Evolutionary conservation across 2,797 vertebrate species (phyloP).

Genomic region (Girardinus metallicus): DNA sequence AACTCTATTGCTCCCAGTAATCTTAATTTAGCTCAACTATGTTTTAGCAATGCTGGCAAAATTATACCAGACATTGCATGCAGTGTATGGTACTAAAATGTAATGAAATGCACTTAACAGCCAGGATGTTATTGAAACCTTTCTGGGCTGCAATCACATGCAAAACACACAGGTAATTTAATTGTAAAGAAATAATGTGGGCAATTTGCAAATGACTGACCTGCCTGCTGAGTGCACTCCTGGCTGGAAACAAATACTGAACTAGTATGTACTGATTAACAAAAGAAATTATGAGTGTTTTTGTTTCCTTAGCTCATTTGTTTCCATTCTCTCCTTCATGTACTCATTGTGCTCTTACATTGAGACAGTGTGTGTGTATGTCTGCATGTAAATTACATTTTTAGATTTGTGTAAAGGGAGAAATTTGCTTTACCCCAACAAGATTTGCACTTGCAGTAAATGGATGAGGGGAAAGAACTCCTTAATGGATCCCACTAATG

Average conservation of each 20-base stretch:
- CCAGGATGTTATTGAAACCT: constrained; percentile 7
- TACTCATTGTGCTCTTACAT: background rate
- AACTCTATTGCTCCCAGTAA: constrained; percentile 10
- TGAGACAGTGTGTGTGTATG: background rate
- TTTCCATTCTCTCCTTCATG: background rate
- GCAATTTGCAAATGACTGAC: constrained; percentile 13
- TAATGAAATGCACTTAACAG: constrained; percentile 28
- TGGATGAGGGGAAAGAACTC: constrained; percentile 43
- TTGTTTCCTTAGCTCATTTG: background rate
- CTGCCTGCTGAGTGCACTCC: constrained; percentile 10
- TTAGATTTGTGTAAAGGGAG: constrained; percentile 28
- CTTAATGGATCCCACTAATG: constrained; percentile 71
- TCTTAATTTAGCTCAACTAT: constrained; percentile 10
- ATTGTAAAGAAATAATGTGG: constrained; percentile 9
- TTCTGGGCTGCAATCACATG: constrained; percentile 13
- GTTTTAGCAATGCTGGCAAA: constrained; percentile 22
- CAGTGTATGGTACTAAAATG: constrained; percentile 5
- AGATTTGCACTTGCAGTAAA: constrained; percentile 31
- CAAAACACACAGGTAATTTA: constrained; percentile 13
- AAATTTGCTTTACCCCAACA: constrained; percentile 34
- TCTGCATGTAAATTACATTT: constrained; percentile 31
- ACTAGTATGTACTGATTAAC: constrained; percentile 13
- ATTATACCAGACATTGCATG: constrained; percentile 27
- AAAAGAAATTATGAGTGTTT: background rate
- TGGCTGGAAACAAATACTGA: constrained; percentile 1